These are phyloP conservation scores for Syngnathus typhle DNA, from an alignment of 2,113 vertebrate genomes.

Conservation along the genomic window DNA sequence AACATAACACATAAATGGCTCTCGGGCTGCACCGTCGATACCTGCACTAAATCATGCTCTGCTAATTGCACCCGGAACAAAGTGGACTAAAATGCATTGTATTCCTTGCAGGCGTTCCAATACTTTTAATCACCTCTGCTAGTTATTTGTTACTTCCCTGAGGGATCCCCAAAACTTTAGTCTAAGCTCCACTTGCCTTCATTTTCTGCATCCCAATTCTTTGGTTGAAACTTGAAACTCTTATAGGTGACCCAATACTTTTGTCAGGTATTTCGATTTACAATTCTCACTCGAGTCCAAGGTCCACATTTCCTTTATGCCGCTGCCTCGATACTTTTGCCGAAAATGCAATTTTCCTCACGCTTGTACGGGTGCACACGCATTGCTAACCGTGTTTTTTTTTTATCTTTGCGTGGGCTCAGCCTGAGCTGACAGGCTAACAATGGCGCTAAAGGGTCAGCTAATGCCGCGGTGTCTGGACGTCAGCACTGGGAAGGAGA, in stretches of 20 bases:
- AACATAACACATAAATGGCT: background rate
- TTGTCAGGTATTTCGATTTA: background rate
- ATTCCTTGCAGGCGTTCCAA: background rate
- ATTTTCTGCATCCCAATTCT: no score
- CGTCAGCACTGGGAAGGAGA: constrained; percentile 36
- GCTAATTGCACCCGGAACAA: background rate
- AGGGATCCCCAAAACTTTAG: no score
- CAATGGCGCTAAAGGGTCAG: constrained; percentile 20
- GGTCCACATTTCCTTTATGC: background rate
- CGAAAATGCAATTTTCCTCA: no score
- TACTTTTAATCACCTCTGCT: background rate
- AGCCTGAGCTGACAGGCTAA: constrained; percentile 19
- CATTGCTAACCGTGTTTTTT: constrained; percentile 1
- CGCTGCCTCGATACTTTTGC: background rate
- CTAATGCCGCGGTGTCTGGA: constrained; percentile 25
- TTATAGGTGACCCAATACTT: background rate
- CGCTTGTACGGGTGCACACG: background rate
- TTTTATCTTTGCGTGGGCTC: background rate
- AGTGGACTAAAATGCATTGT: background rate
- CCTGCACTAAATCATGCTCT: background rate
- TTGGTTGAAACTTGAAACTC: no score
- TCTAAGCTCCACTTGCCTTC: background rate
- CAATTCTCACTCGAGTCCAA: background rate
- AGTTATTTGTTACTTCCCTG: no score
- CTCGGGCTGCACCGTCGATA: background rate